Percentiles rank a stretch among this genome's conserved stretches.
Conservation (phyloP, 2,113 vertebrate genomes). For the Potamarius usumacintae region DNA sequence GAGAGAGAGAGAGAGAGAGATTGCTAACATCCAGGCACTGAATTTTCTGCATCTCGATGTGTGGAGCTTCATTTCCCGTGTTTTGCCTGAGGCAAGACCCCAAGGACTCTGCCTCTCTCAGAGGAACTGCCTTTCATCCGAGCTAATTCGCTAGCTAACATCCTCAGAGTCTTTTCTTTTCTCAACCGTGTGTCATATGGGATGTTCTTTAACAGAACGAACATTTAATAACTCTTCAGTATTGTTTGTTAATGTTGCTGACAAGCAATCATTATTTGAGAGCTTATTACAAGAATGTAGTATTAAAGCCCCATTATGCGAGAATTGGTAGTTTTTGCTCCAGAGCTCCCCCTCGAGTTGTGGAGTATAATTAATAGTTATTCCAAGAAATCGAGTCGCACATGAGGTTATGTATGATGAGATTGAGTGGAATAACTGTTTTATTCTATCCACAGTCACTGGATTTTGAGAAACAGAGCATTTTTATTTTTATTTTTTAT, state of each 20-base stretch:
- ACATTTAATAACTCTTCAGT: conserved; percentile 56
- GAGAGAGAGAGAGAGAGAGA: not conserved
- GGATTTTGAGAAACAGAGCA: no score
- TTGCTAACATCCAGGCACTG: not conserved
- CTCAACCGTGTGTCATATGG: conserved; percentile 34
- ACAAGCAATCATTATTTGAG: not conserved
- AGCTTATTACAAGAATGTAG: conserved; percentile 38
- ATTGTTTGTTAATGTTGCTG: conserved; percentile 42
- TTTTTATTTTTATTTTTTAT: no score
- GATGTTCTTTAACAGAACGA: conserved; percentile 36
- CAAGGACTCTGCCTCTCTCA: not conserved
- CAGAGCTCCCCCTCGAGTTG: no score
- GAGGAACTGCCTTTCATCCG: conserved; percentile 9
- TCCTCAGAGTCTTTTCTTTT: conserved; percentile 40
- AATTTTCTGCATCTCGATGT: conserved; percentile 7
- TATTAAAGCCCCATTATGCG: not conserved
- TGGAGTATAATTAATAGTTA: no score
- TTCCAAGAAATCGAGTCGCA: no score
- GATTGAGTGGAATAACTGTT: no score
- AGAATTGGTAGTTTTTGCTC: no score
- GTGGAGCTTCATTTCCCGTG: conserved; percentile 48
- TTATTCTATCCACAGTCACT: no score
- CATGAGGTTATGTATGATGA: no score
- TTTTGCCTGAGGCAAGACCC: conserved; percentile 32
- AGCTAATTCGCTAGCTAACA: conserved; percentile 24